Evolutionary conservation across 1,140 invertebrate species (phyloP), one percentile per base, ranked within the genome.

Genomic region (Ceratitis capitata): DNA sequence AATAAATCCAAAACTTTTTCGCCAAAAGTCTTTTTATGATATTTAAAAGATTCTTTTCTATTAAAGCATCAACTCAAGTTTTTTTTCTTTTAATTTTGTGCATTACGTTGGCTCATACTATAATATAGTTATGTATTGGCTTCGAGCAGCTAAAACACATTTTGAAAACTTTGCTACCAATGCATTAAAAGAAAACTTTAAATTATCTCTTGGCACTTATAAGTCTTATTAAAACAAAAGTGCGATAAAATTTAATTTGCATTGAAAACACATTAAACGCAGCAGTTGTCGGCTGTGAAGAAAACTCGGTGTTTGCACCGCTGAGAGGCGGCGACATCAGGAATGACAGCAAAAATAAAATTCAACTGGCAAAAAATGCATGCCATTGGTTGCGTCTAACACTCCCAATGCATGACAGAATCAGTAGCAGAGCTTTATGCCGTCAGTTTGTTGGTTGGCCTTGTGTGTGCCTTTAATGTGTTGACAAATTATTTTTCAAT

Each of bases 221-320:
- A 91, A 89, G 88, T 91, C 90, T 91, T 91, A 91, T 91, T 91
- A 91, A 91, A 91, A 89, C 89, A 91, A 91, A 90, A 91, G 90
- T 91, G 89, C 90, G 90, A 91, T 91, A 91, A 91, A 91, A 91
- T 91, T 91, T 89, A 89, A 91, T 91, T 91, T 91, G 90, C 90
- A 91, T 91, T 90, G 88, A 87, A 91, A 91, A 91, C 88, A 91
- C 90, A 91, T 91, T 91, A 91, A 91, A 88, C 89, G 87, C 90
- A 91, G 90, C 90, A 91, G 90, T 91, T 89, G 87, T 88, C 42
- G 82, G 3, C 58, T 26, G 26, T 56, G 29, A 35, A 58, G 35
- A 53, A 82, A 82, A 42, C 29, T 35, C 29, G 1, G 45, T 14
- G 3, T 10, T n/a, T 61, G 39, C 6, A 82, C 49, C 26, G 39